A percentile compares a stretch with the other conserved stretches of the same genome.
These are phyloP conservation scores for Pelecanus crispus DNA, from an alignment of 2,113 vertebrate genomes.

Conservation along the genomic window DNA sequence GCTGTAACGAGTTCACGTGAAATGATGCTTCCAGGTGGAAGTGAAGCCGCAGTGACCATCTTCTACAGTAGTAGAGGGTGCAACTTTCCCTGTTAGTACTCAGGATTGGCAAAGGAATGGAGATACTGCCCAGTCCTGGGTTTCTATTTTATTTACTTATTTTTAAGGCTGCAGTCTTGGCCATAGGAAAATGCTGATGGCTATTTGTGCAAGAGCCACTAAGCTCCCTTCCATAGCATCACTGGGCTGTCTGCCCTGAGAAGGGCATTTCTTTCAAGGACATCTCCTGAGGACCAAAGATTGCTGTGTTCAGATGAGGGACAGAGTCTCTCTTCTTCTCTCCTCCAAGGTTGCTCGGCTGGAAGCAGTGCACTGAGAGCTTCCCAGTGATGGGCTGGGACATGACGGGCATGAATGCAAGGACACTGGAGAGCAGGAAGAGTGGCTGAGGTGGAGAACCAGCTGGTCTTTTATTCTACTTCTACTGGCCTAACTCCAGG, in stretches of 20 bases:
- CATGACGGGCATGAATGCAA: neutral
- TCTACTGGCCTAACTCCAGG: neutral
- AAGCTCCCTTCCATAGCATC: neutral
- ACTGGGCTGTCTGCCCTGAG: neutral
- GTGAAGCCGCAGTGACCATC: neutral
- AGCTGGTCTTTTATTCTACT: neutral
- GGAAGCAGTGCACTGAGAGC: neutral
- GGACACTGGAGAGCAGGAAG: neutral
- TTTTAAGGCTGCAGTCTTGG: neutral
- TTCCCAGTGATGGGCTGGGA: neutral
- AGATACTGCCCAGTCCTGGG: neutral
- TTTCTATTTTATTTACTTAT: neutral
- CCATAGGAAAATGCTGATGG: neutral
- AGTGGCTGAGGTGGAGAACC: neutral
- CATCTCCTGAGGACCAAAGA: neutral
- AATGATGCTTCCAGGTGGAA: neutral
- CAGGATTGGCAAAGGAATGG: neutral
- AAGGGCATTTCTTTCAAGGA: neutral
- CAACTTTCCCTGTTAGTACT: neutral
- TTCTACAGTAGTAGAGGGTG: neutral
- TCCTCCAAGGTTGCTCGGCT: neutral
- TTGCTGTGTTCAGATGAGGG: neutral
- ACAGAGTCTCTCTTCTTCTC: neutral
- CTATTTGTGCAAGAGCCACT: neutral
- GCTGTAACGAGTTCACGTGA: neutral